Conservation (phyloP, 2,888 invertebrate species). For the Tetranychus truncatus region DNA sequence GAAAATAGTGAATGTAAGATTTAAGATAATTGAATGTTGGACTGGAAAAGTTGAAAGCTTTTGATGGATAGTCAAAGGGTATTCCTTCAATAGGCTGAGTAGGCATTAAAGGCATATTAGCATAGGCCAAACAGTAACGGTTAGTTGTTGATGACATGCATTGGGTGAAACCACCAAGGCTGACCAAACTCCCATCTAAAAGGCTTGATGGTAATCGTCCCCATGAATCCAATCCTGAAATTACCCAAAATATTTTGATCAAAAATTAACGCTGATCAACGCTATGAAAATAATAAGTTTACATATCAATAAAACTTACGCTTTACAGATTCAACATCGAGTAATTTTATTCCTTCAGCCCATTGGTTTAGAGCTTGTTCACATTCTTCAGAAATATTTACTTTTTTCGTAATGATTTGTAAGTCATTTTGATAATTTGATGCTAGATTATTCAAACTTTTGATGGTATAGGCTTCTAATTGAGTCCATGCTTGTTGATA, state of each 20-base stretch:
- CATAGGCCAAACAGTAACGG: neutral
- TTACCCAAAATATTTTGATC: neutral
- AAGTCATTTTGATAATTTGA: neutral
- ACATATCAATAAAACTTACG: neutral
- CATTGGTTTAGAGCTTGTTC: neutral
- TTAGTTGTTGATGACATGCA: slow-evolving; percentile 5
- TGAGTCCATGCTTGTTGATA: slow-evolving; percentile 1
- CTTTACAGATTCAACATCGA: neutral
- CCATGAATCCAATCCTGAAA: neutral
- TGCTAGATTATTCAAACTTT: neutral
- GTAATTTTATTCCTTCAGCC: neutral
- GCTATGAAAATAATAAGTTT: neutral
- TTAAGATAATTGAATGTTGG: neutral
- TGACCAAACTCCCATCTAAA: neutral
- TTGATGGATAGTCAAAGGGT: neutral
- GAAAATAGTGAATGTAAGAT: neutral
- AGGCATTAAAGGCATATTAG: slow-evolving; percentile 1
- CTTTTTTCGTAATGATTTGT: neutral
- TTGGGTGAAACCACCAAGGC: neutral
- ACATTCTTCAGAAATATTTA: neutral
- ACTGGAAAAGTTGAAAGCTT: neutral
- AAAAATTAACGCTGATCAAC: neutral
- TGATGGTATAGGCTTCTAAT: neutral
- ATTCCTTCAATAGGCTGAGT: neutral
- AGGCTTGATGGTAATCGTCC: slow-evolving; percentile 2